These are phyloP conservation scores for Crotalus viridis DNA, from an alignment of 2,113 vertebrate species.

Conservation along the genomic window DNA sequence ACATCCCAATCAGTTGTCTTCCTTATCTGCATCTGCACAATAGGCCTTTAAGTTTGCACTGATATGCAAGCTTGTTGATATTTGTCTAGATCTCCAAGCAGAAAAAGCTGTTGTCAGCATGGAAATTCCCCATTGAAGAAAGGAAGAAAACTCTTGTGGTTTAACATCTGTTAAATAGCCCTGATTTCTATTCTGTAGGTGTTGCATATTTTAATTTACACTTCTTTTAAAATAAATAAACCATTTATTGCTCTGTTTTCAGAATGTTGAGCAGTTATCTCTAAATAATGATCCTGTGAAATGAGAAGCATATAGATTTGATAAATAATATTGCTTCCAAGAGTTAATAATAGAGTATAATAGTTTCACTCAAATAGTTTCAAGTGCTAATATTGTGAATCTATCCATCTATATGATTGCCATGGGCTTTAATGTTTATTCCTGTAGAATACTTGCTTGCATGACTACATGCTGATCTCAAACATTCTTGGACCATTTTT, in stretches of 20 bases:
- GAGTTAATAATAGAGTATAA: not conserved
- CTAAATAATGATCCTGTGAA: not conserved
- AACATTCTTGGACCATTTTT: not conserved
- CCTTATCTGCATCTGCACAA: not conserved
- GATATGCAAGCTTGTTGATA: not conserved
- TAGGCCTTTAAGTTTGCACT: not conserved
- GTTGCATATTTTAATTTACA: not conserved
- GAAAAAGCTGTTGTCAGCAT: not conserved
- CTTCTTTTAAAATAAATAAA: not conserved
- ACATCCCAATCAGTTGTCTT: not conserved
- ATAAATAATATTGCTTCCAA: not conserved
- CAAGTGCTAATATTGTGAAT: not conserved
- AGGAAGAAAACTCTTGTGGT: constrained; percentile 5
- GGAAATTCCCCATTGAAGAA: not conserved
- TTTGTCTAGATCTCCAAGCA: not conserved
- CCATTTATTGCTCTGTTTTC: not conserved
- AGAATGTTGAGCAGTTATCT: not conserved
- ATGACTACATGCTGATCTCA: not conserved
- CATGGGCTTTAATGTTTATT: not conserved
- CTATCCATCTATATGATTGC: not conserved
- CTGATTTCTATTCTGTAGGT: not conserved
- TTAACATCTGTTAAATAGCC: not conserved
- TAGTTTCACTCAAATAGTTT: not conserved
- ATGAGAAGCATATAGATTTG: not conserved
- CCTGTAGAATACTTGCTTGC: not conserved